Conservation (phyloP, 2,113 vertebrate genomes). For the Suricata suricatta region DNA sequence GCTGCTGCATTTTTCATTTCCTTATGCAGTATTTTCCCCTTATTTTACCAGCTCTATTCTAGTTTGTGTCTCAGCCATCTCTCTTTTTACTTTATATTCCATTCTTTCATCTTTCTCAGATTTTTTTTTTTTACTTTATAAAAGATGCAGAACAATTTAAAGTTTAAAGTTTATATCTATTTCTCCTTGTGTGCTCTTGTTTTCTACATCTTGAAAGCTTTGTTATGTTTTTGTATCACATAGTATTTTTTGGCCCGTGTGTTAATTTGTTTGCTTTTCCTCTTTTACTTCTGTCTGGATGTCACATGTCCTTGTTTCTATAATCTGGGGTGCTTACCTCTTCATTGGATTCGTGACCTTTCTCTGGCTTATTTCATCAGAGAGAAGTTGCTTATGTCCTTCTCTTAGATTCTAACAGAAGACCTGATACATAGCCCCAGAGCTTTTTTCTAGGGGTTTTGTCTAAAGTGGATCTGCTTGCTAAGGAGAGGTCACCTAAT, state of each 20-base stretch:
- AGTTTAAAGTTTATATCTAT: neutral
- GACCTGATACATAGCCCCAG: neutral
- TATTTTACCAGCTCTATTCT: neutral
- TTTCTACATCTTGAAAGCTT: neutral
- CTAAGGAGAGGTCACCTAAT: neutral
- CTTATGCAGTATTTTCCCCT: neutral
- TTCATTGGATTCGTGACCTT: neutral
- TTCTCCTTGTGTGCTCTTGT: neutral
- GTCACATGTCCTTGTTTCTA: neutral
- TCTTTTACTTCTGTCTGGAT: neutral
- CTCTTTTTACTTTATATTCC: neutral
- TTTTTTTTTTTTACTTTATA: neutral
- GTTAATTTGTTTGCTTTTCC: constrained; percentile 3
- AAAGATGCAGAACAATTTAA: neutral
- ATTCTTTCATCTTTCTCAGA: neutral
- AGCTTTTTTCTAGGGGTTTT: neutral
- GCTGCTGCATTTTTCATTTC: constrained; percentile 10
- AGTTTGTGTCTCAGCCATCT: neutral
- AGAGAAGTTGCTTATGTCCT: neutral
- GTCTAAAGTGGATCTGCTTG: neutral
- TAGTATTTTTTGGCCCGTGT: neutral
- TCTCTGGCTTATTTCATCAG: neutral
- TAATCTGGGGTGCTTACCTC: neutral
- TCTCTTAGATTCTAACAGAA: neutral
- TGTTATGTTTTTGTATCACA: neutral